phyloP scores from a whole-genome alignment of 2,888 invertebrate genomes.

The Troides aeacus region DNA sequence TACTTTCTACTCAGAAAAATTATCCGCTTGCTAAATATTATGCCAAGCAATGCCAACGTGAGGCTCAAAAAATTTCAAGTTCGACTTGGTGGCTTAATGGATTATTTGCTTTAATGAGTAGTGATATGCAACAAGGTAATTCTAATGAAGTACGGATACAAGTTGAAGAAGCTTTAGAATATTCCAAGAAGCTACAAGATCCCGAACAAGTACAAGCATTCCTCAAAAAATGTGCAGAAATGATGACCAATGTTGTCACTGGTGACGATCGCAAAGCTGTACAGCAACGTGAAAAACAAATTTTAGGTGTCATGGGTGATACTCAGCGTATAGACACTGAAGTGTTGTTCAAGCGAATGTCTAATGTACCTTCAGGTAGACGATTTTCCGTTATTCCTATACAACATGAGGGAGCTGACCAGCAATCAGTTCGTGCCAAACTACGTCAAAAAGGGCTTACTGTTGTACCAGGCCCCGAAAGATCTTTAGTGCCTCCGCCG shows the following conservation, averaged over 20 bases:
- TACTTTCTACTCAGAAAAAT: slow-evolving; percentile 67
- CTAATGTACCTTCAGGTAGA: slow-evolving; percentile 61
- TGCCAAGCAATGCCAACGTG: slow-evolving; percentile 68
- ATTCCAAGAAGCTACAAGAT: slow-evolving; percentile 64
- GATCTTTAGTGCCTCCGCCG: slow-evolving; percentile 54
- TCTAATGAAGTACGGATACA: slow-evolving; percentile 68
- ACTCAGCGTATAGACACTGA: slow-evolving; percentile 55
- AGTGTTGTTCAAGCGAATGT: slow-evolving; percentile 69
- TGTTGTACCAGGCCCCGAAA: slow-evolving; percentile 62
- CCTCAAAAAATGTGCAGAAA: slow-evolving; percentile 62
- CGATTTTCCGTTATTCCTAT: slow-evolving; percentile 65
- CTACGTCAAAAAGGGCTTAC: slow-evolving; percentile 62
- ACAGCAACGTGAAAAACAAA: slow-evolving; percentile 58
- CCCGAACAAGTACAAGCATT: slow-evolving; percentile 68
- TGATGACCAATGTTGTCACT: slow-evolving; percentile 57
- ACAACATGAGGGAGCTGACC: slow-evolving; percentile 46
- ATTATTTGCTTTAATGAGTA: slow-evolving; percentile 67
- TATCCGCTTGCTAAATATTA: slow-evolving; percentile 71
- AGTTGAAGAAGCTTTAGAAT: slow-evolving; percentile 69
- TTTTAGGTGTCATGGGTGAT: slow-evolving; percentile 59
- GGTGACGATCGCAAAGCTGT: slow-evolving; percentile 67
- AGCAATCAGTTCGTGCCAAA: slow-evolving; percentile 51
- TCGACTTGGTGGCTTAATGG: slow-evolving; percentile 72
- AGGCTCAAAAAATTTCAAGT: slow-evolving; percentile 62
- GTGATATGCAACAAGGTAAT: slow-evolving; percentile 74